phyloP scores from a whole-genome alignment of 2,888 invertebrate genomes.

The Nephrocerus scutellatus region DNA sequence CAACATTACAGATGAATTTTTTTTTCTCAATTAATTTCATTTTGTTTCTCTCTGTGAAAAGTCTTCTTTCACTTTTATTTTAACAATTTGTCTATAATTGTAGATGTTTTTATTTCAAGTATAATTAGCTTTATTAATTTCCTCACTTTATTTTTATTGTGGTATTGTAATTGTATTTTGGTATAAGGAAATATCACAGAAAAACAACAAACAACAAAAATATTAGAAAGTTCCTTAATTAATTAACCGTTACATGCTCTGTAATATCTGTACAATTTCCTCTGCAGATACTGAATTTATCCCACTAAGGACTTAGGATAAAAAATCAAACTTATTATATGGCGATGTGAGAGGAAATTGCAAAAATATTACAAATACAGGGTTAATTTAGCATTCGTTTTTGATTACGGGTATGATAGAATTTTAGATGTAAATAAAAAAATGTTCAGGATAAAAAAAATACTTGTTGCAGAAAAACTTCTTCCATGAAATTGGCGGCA shows the following conservation, averaged over 20 bases:
- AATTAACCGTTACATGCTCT: slow-evolving; percentile 1
- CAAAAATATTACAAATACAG: too few species aligned
- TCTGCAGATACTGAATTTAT: slow-evolving; percentile 40
- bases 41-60: background rate
- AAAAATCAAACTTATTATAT: too few species aligned
- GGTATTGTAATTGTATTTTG: slow-evolving; percentile 12
- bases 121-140: too few species aligned
- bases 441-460: too few species aligned
- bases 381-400: too few species aligned
- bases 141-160: too few species aligned
- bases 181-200: slow-evolving; percentile 2
- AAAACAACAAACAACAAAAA: slow-evolving; percentile 1
- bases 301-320: slow-evolving; percentile 46
- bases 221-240: too few species aligned
- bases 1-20: slow-evolving; percentile 12
- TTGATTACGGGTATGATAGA: too few species aligned
- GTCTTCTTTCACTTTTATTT: slow-evolving; percentile 8
- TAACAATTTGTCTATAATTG: slow-evolving; percentile 8
- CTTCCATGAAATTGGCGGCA: too few species aligned
- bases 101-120: background rate
- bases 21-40: slow-evolving; percentile 2
- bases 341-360: too few species aligned
- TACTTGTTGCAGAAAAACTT: too few species aligned
- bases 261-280: slow-evolving; percentile 31
- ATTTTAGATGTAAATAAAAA: too few species aligned